Evolutionary conservation across 2,113 vertebrate genomes (phyloP), one percentile per base, ranked within the genome.

Genomic region (Microtus richardsoni): DNA sequence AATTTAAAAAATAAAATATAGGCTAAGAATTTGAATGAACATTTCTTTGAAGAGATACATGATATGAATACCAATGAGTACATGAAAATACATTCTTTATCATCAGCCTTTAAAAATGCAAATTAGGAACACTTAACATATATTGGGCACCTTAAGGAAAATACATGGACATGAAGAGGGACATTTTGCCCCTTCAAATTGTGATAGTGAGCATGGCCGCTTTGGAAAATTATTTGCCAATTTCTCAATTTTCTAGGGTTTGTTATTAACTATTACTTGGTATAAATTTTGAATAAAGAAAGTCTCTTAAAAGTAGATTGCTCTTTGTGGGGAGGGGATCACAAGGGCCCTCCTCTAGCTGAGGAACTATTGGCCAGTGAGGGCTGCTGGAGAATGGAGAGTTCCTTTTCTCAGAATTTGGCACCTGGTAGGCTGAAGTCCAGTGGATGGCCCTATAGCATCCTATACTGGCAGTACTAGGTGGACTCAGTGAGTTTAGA

Each of bases 251-350:
- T 75, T 41, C n/a, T 75, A 47, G 14, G 24, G 22, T 75, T 75
- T 77, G 74, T 47, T 77, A 44, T 30, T 87, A 91, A 77, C 70
- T 54, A 60, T 85, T 92, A 91, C 41, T 68, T 77, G 33, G 73
- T 73, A 77, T 54, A 68, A 11, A 60, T 92, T 88, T 52, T 68
- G 44, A 24, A 74, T 74, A 74, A 41, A 92, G 90, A 80, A 70
- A 71, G 19, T 68, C 22, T 91, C 95, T 95, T 62, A 66, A 95
- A 94, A 96, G 26, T 49, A 77, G 74, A 30, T 77, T 77, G 74
- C 74, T 77, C 14, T 14, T 28, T 26, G 13, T 75, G 26, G 44
- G 14, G 26, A 49, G 41, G 24, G 2, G 3, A 44, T 30, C 74
- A 17, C 41, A 26, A 77, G 13, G 26, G 7, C 44, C 74, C 0